These are phyloP conservation scores for Drosophila meridionalis DNA, from an alignment of 2,888 invertebrate species.

Conservation along the genomic window DNA sequence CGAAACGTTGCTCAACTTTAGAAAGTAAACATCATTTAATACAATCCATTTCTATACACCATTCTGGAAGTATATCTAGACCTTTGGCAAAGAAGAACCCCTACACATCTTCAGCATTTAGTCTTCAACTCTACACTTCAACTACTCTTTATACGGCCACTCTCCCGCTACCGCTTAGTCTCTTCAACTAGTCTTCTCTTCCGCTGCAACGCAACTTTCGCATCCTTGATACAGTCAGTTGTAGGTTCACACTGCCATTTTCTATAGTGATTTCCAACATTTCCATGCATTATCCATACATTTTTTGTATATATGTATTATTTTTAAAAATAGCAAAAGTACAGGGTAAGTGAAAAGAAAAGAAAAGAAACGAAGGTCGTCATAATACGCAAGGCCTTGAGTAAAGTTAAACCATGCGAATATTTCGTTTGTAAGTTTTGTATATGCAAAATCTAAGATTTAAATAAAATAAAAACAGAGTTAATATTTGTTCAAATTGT, in stretches of 20 bases:
- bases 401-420: conserved; percentile 45
- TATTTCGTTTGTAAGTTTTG: conserved; percentile 68
- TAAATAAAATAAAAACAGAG: conserved; percentile 64
- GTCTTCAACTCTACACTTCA: conserved; percentile 15
- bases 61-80: conserved; percentile 15
- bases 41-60: conserved; percentile 13
- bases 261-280: conserved; percentile 59
- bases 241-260: conserved; percentile 65
- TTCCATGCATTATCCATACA: conserved; percentile 59
- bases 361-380: conserved; percentile 33
- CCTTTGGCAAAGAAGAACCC: conserved; percentile 21
- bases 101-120: conserved; percentile 19
- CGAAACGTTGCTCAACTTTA: conserved; percentile 84
- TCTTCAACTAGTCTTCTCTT: conserved; percentile 65
- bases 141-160: neutral
- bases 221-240: conserved; percentile 48
- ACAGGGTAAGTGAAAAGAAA: conserved; percentile 57
- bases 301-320: conserved; percentile 82
- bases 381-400: conserved; percentile 32
- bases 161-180: conserved; percentile 50
- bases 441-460: conserved; percentile 60
- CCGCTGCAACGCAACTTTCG: conserved; percentile 26
- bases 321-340: conserved; percentile 80
- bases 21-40: conserved; percentile 75
- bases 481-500: conserved; percentile 18